Base-by-base conservation (phyloP, 1,140 invertebrate genomes). In the Euwallacea fornicatus region DNA sequence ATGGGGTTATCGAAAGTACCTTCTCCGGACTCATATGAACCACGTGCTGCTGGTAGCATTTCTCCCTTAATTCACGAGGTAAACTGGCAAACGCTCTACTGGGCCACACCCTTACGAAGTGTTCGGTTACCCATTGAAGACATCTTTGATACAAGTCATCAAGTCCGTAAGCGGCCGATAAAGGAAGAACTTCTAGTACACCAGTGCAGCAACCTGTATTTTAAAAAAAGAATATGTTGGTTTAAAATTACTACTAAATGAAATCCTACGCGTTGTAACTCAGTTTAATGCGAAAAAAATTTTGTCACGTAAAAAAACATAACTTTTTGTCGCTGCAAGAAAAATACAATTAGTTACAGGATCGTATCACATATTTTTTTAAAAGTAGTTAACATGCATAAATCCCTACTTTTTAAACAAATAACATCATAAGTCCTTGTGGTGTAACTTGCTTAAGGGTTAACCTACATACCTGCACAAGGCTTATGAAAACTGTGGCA, bases 401-500 rank as follows among this genome's bases (percentile, higher is more conserved):
- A 50, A 50, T 11, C 9, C 13, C 2, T 6, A 50, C 21, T 33
- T 33, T 50, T 50, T 2, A 50, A 50, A 6, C 60, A 9, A 62
- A 4, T 62, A 2, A 33, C 21, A 33, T 4, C 21, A 33, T 33
- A 4, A 33, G 1, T 4, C 21, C 21, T 33, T 33, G n/a, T n/a
- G n/a, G n/a, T n/a, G n/a, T n/a, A n/a, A n/a, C n/a, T n/a, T n/a
- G n/a, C n/a, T n/a, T n/a, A n/a, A n/a, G 21, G 21, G 21, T 33
- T 33, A 33, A 33, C 21, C 1, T n/a, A 15, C 46, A 33, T 71
- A 72, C 70, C 80, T 41, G 80, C 72, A 59, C 80, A 81, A 82
- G 93, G 92, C 84, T 89, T 90, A 77, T 95, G 93, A 80, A 95
- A 96, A 77, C 93, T 90, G 81, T 97, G 95, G 81, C 94, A 97